A percentile compares a stretch with the other conserved stretches of the same genome.
These are phyloP conservation scores for Nasonia giraulti DNA, from an alignment of 1,140 invertebrate genomes.

Conservation along the genomic window DNA sequence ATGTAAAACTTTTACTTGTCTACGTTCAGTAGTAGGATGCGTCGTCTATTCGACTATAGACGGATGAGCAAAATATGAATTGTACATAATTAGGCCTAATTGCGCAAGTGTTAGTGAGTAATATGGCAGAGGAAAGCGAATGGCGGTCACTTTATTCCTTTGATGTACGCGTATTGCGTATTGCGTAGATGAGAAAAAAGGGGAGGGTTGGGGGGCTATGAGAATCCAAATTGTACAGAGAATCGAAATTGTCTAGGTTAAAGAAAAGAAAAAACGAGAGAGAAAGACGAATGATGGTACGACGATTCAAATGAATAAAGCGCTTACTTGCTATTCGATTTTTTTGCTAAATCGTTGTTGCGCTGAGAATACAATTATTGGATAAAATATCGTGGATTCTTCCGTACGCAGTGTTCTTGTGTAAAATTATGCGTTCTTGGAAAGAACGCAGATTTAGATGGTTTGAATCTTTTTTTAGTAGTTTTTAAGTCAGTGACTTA, in stretches of 20 bases:
- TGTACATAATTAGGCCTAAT: slow-evolving; percentile 50
- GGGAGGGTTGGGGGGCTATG: slow-evolving; percentile 18
- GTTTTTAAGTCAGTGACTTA: slow-evolving; percentile 20
- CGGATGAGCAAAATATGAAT: not conserved
- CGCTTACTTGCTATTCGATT: slow-evolving; percentile 23
- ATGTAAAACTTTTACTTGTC: not conserved
- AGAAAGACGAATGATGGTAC: slow-evolving; percentile 25
- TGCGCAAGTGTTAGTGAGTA: slow-evolving; percentile 35
- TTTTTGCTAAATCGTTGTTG: not conserved
- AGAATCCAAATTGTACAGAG: slow-evolving; percentile 51
- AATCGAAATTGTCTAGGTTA: slow-evolving; percentile 23
- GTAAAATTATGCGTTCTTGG: slow-evolving; percentile 15
- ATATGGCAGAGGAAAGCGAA: not conserved
- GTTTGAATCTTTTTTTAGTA: slow-evolving; percentile 22
- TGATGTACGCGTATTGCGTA: not conserved
- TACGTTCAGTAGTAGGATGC: not conserved
- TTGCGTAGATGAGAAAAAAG: not conserved
- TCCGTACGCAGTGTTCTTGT: slow-evolving; percentile 30
- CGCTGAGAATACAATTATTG: slow-evolving; percentile 42
- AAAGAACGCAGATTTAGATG: not conserved
- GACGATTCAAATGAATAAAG: not conserved
- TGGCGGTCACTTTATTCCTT: slow-evolving; percentile 25
- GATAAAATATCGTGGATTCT: slow-evolving; percentile 27
- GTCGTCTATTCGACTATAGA: slow-evolving; percentile 16
- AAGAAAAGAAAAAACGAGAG: slow-evolving; percentile 10